These are phyloP conservation scores for Hipparchia semele DNA, from an alignment of 2,888 invertebrate genomes.

Conservation along the genomic window DNA sequence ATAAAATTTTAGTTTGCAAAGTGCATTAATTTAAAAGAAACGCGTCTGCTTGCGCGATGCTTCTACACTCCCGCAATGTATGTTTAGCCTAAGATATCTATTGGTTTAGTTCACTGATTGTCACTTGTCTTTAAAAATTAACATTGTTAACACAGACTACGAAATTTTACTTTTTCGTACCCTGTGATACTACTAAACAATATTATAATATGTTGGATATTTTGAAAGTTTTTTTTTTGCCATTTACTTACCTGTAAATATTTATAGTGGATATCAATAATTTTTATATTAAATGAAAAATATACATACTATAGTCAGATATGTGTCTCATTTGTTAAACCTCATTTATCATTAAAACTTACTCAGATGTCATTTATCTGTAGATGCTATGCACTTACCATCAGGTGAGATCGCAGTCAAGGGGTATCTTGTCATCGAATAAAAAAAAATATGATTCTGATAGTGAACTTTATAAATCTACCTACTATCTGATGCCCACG, in stretches of 20 bases:
- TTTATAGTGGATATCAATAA: constrained; percentile 75
- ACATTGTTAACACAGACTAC: constrained; percentile 26
- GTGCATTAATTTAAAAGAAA: too few relatives aligned
- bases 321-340: constrained; percentile 39
- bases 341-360: background rate
- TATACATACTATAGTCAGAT: constrained; percentile 49
- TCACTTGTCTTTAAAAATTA: constrained; percentile 41
- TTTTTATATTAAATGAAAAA: constrained; percentile 78
- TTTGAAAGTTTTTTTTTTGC: constrained; percentile 63
- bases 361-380: too few relatives aligned
- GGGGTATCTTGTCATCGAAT: too few relatives aligned
- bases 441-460: too few relatives aligned
- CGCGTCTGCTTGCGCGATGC: too few relatives aligned
- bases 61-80: too few relatives aligned
- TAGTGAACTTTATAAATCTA: too few relatives aligned
- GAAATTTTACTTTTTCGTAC: constrained; percentile 29
- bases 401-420: too few relatives aligned
- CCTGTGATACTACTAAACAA: constrained; percentile 23
- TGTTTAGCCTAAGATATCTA: background rate
- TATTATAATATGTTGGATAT: constrained; percentile 57
- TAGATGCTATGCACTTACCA: background rate
- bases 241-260: constrained; percentile 80
- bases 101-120: background rate
- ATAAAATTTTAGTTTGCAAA: too few relatives aligned
- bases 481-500: too few relatives aligned